Conservation (phyloP, 2,113 vertebrate genomes). For the Protobothrops mucrosquamatus region DNA sequence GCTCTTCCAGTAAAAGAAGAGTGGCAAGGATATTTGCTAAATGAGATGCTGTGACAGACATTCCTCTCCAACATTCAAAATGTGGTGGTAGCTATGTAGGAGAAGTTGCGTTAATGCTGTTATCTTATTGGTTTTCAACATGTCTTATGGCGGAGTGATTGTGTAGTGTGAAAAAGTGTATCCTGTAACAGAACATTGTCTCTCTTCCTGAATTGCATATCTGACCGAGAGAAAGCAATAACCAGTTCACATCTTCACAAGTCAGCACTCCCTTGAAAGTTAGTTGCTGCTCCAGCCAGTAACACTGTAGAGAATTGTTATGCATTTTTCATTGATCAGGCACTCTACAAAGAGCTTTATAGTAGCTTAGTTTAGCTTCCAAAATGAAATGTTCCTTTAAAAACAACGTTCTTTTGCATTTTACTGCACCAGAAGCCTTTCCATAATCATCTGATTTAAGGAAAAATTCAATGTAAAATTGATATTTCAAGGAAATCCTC, state of each 20-base stretch:
- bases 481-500: slow-evolving; percentile 6
- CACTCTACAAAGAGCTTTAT: not conserved
- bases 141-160: slow-evolving; percentile 36
- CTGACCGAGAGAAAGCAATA: slow-evolving; percentile 42
- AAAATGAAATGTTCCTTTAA: not conserved
- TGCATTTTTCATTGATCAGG: slow-evolving; percentile 2
- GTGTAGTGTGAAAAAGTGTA: not conserved
- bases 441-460: not conserved
- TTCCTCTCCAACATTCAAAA: not conserved
- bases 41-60: not conserved
- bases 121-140: slow-evolving; percentile 54
- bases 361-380: slow-evolving; percentile 24
- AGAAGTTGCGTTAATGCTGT: slow-evolving; percentile 8
- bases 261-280: not conserved
- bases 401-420: not conserved
- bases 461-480: not conserved
- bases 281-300: not conserved
- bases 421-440: not conserved
- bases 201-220: slow-evolving; percentile 58
- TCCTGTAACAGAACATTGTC: slow-evolving; percentile 5
- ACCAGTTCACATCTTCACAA: slow-evolving; percentile 2
- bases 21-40: not conserved
- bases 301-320: slow-evolving; percentile 3
- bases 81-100: not conserved
- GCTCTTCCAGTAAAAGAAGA: not conserved